Conservation (phyloP, 2,797 vertebrate genomes). For the Epinephelus coioides region DNA sequence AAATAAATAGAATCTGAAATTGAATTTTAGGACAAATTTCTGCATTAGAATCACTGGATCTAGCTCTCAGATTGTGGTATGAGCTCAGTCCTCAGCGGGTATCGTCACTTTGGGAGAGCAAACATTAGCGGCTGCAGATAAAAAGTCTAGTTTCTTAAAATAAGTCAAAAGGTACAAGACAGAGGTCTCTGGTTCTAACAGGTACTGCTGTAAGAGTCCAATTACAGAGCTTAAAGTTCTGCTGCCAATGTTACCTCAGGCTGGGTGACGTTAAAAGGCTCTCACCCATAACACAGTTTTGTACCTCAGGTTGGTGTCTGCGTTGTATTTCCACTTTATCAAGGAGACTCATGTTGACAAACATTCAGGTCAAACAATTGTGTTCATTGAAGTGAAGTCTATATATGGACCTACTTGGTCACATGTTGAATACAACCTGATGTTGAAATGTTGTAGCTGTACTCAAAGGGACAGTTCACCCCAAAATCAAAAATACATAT, state of each 20-base stretch:
- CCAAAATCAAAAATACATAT: no score
- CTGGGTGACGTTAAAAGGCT: conserved; percentile 4
- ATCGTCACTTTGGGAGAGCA: conserved; percentile 1
- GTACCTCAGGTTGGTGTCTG: background rate
- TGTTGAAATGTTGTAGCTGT: no score
- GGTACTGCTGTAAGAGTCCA: conserved; percentile 1
- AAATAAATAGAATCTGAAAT: background rate
- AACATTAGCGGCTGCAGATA: background rate
- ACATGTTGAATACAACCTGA: background rate
- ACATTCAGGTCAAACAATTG: background rate
- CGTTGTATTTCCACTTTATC: conserved; percentile 1
- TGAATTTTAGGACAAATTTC: background rate
- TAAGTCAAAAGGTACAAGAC: background rate
- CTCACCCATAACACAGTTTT: background rate
- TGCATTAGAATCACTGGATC: conserved; percentile 5
- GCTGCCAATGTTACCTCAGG: background rate
- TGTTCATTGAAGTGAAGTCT: background rate
- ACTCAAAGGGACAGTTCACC: no score
- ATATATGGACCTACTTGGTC: background rate
- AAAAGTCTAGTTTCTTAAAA: conserved; percentile 14
- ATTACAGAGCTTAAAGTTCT: conserved; percentile 15
- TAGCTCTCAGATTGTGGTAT: background rate
- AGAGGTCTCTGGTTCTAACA: background rate
- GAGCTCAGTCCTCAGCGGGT: background rate
- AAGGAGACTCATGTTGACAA: background rate